Percentiles rank a stretch among this genome's conserved stretches.
These are phyloP conservation scores for Eupithecia centaureata DNA, from an alignment of 2,888 invertebrate species.

Conservation along the genomic window DNA sequence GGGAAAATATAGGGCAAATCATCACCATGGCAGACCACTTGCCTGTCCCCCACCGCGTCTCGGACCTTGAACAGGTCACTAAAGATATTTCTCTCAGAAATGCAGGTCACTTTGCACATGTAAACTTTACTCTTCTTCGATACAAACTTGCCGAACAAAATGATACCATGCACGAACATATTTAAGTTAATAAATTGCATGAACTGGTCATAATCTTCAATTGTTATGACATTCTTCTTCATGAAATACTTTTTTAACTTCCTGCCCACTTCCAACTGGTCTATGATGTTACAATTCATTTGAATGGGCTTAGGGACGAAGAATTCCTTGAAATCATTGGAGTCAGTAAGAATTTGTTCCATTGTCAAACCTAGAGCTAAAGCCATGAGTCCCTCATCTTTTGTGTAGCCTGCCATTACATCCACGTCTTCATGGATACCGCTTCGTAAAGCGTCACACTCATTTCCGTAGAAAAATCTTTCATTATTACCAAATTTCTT, in stretches of 20 bases:
- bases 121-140: slow-evolving; percentile 54
- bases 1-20: slow-evolving; percentile 63
- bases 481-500: slow-evolving; percentile 59
- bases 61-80: slow-evolving; percentile 43
- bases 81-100: slow-evolving; percentile 59
- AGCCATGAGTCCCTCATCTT: slow-evolving; percentile 85
- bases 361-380: slow-evolving; percentile 34
- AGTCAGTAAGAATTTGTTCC: slow-evolving; percentile 46
- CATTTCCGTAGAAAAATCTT: slow-evolving; percentile 59
- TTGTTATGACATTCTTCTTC: slow-evolving; percentile 46
- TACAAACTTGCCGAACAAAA: slow-evolving; percentile 51
- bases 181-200: slow-evolving; percentile 48
- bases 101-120: slow-evolving; percentile 62
- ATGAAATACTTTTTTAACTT: slow-evolving; percentile 51
- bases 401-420: slow-evolving; percentile 87
- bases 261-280: slow-evolving; percentile 57
- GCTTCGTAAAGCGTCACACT: slow-evolving; percentile 63
- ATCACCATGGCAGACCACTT: slow-evolving; percentile 54
- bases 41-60: slow-evolving; percentile 39
- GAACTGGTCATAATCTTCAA: slow-evolving; percentile 48
- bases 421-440: slow-evolving; percentile 82
- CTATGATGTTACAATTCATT: slow-evolving; percentile 47
- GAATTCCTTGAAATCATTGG: slow-evolving; percentile 54
- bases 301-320: slow-evolving; percentile 56
- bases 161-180: slow-evolving; percentile 51